These are phyloP conservation scores for Sarcophaga bullata DNA, from an alignment of 1,140 invertebrate genomes.

Conservation along the genomic window DNA sequence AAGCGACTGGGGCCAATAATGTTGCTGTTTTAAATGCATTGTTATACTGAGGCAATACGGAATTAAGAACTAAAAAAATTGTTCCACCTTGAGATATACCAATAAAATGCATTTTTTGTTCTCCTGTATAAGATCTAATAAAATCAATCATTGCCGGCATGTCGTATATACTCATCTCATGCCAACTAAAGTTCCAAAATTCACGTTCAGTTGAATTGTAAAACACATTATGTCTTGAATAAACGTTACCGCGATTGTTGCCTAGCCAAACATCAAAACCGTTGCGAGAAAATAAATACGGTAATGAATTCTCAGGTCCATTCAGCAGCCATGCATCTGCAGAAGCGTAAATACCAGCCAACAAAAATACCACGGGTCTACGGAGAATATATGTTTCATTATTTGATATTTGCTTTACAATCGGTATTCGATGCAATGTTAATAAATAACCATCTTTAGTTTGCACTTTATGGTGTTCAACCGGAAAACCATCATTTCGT, in stretches of 20 bases:
- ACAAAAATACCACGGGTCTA: slow-evolving; percentile 70
- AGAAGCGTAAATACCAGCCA: slow-evolving; percentile 79
- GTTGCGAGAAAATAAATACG: slow-evolving; percentile 74
- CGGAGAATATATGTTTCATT: slow-evolving; percentile 68
- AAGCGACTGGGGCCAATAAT: slow-evolving; percentile 71
- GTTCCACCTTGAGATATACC: slow-evolving; percentile 73
- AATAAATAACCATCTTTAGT: slow-evolving; percentile 71
- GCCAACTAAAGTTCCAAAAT: slow-evolving; percentile 71
- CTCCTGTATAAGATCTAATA: slow-evolving; percentile 69
- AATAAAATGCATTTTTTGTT: slow-evolving; percentile 65
- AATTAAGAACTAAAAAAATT: slow-evolving; percentile 69
- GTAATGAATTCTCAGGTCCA: slow-evolving; percentile 62
- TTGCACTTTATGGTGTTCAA: slow-evolving; percentile 68
- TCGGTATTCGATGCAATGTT: slow-evolving; percentile 68
- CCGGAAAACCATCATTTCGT: slow-evolving; percentile 69
- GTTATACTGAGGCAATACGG: slow-evolving; percentile 70
- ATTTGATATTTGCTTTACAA: slow-evolving; percentile 56
- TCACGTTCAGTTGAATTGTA: slow-evolving; percentile 65
- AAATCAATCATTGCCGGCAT: slow-evolving; percentile 77
- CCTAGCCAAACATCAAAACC: slow-evolving; percentile 81
- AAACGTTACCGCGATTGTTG: slow-evolving; percentile 76
- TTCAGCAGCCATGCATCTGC: slow-evolving; percentile 58
- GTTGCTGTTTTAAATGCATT: slow-evolving; percentile 69
- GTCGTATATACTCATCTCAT: slow-evolving; percentile 79
- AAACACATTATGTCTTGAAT: slow-evolving; percentile 71